A percentile compares a stretch with the other conserved stretches of the same genome.
Conservation (phyloP, 2,113 vertebrate species). For the Corydoras sp. region DNA sequence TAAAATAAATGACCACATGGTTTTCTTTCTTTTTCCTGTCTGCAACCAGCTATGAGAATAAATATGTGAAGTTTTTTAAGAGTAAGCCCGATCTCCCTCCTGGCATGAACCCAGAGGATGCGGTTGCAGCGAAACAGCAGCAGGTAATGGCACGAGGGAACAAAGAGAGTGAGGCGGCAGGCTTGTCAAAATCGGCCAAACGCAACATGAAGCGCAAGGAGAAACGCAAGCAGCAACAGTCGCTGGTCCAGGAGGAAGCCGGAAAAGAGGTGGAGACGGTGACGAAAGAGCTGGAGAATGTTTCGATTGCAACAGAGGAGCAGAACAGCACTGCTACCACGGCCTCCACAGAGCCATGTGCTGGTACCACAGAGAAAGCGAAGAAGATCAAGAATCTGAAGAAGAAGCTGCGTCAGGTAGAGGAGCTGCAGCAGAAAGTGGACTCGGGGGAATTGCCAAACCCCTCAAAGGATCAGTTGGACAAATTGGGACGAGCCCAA, state of each 20-base stretch:
- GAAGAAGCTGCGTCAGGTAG: constrained; percentile 89
- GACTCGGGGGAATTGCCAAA: constrained; percentile 79
- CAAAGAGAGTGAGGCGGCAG: constrained; percentile 43
- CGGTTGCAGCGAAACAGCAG: constrained; percentile 42
- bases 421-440: constrained; percentile 84
- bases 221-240: constrained; percentile 78
- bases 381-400: constrained; percentile 84
- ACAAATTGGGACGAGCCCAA: constrained; percentile 77
- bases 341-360: constrained; percentile 37
- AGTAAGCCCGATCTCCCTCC: constrained; percentile 90
- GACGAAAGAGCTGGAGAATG: constrained; percentile 66
- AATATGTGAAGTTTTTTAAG: constrained; percentile 94
- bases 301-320: constrained; percentile 47
- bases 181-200: constrained; percentile 83
- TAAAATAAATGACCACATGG: neutral
- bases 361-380: constrained; percentile 61
- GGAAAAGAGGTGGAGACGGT: constrained; percentile 60
- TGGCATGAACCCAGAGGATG: constrained; percentile 70
- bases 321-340: constrained; percentile 16
- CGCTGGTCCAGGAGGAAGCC: constrained; percentile 31
- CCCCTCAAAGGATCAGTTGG: constrained; percentile 81
- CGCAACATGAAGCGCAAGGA: constrained; percentile 92
- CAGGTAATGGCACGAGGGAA: constrained; percentile 52
- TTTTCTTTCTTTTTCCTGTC: constrained; percentile 31
- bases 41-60: constrained; percentile 85